phyloP scores from a whole-genome alignment of 1,140 invertebrate genomes.

The Cydia splendana region DNA sequence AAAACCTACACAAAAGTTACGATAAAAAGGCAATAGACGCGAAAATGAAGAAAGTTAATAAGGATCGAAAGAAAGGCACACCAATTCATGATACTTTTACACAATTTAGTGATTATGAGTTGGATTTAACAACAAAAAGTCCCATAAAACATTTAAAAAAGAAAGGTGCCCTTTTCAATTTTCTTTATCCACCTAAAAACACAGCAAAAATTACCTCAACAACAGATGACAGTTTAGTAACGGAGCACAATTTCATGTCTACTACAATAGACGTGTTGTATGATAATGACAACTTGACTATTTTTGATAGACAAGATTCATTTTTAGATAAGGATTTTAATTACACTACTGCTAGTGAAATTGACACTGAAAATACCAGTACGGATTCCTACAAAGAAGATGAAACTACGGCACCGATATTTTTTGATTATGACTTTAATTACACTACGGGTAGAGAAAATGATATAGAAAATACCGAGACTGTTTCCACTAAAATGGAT shows the following conservation, averaged over 20 bases:
- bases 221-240: background rate
- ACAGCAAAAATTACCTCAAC: background rate
- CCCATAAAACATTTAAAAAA: background rate
- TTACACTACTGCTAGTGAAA: background rate
- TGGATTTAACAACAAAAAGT: background rate
- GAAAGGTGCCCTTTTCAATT: background rate
- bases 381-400: background rate
- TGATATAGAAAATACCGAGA: background rate
- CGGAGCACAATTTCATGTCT: background rate
- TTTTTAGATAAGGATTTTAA: background rate
- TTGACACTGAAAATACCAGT: background rate
- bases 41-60: slow-evolving; percentile 2
- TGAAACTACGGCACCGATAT: background rate
- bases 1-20: slow-evolving; percentile 10
- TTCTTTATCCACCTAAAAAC: background rate
- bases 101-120: background rate
- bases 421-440: background rate
- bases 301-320: background rate
- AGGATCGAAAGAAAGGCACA: slow-evolving; percentile 11
- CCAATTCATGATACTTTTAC: slow-evolving; percentile 23
- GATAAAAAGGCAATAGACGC: background rate
- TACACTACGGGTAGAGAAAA: background rate
- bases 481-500: background rate
- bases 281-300: background rate
- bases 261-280: background rate